Evolutionary conservation across 2,888 invertebrate genomes (phyloP), one percentile per base, ranked within the genome.

Genomic region (Ophion costatus): DNA sequence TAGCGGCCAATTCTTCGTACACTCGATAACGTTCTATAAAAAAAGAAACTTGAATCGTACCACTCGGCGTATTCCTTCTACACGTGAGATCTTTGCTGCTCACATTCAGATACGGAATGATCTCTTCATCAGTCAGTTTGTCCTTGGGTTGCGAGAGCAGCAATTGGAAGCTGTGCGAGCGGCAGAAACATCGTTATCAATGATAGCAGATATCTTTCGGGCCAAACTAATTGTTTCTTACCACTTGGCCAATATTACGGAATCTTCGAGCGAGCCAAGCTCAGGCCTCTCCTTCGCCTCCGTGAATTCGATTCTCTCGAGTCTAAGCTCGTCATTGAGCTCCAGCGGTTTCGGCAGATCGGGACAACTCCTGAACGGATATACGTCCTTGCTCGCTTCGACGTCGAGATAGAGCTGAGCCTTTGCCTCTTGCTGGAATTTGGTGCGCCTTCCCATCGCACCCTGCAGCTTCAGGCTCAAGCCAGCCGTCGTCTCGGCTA

Each of bases 371-470:
- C 95, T 93, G 20, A 93, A 93, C 29, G 95, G 90, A 80, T 93
- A 93, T 2, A 93, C 89, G 66, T 93, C 92, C 83, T 94, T 93
- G 59, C 94, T 94, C 9, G 95, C 86, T 74, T 94, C 94, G 71
- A 98, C 95, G 89, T 96, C 95, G 0, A 98, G 93, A 59, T 96
- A 96, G 20, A 99, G 94, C 92, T 99, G 99, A 0, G 99, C 96
- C 69, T 98, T 94, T 51, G 96, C 95, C 64, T 96, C 96, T 88
- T 96, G 95, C 93, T 99, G 99, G 92, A 96, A 98, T 90, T 96
- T 97, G 10, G 99, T 99, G 86, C 99, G 95, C 92, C 97, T 97
- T 0, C 99, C 99, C 88, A 99, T 94, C 56, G 97, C 96, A 88
- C 98, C 98, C 94, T 94, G 92, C 5, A 98, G 95, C 89, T 96